Percentiles rank a stretch among this genome's conserved stretches.
phyloP scores from a whole-genome alignment of 2,797 vertebrate genomes.

The Fratercula arctica region DNA sequence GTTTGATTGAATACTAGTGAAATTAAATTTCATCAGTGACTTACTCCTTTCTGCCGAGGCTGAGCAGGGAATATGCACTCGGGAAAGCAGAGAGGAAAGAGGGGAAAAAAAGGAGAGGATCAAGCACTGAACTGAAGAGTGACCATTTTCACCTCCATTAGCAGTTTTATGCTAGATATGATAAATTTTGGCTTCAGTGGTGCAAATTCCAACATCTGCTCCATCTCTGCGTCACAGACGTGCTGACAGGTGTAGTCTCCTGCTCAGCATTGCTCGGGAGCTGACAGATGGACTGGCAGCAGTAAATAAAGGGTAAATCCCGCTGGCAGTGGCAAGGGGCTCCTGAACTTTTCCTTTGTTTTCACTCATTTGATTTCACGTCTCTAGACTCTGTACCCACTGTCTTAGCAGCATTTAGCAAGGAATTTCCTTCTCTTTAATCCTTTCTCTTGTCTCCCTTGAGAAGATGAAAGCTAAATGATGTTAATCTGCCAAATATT shows the following conservation, averaged over 20 bases:
- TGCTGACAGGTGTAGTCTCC: slow-evolving; percentile 80
- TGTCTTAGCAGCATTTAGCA: slow-evolving; percentile 12
- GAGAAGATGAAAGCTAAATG: slow-evolving; percentile 70
- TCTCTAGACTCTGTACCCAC: neutral
- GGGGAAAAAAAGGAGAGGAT: neutral
- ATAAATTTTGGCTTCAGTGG: slow-evolving; percentile 73
- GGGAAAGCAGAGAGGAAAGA: neutral
- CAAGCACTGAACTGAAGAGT: neutral
- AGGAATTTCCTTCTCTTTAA: slow-evolving; percentile 40
- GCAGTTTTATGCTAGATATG: slow-evolving; percentile 51
- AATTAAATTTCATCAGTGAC: slow-evolving; percentile 55
- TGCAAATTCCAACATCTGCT: slow-evolving; percentile 82
- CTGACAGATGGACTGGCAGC: slow-evolving; percentile 81
- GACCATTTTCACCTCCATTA: slow-evolving; percentile 61
- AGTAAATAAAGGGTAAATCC: slow-evolving; percentile 68
- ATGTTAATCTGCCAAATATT: slow-evolving; percentile 77
- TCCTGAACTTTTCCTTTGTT: slow-evolving; percentile 57
- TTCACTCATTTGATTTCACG: slow-evolving; percentile 51
- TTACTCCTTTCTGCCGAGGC: neutral
- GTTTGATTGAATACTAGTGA: slow-evolving; percentile 61
- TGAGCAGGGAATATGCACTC: neutral
- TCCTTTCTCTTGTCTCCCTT: slow-evolving; percentile 32
- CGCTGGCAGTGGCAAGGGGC: neutral
- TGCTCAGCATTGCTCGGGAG: slow-evolving; percentile 73
- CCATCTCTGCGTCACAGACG: slow-evolving; percentile 72